Percentiles rank a stretch among this genome's conserved stretches.
phyloP scores from a whole-genome alignment of 92 coral and sea anemone genomes.

The Blastomussa wellsi region DNA sequence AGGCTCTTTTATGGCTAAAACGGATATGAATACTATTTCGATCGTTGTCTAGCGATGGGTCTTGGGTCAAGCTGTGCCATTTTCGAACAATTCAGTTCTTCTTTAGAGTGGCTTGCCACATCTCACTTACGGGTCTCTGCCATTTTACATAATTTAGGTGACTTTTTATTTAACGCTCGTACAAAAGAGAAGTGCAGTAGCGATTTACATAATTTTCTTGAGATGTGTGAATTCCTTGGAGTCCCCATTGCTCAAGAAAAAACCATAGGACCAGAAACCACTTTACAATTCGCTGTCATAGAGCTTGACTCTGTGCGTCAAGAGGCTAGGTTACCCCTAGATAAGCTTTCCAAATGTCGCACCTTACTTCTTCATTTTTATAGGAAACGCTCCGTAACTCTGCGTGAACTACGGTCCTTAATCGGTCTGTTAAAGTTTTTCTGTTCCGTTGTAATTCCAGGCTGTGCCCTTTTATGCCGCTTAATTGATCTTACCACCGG shows the following conservation, averaged over 20 bases:
- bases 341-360: slow-evolving; percentile 16
- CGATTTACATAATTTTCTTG: slow-evolving; percentile 17
- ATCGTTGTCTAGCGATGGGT: slow-evolving; percentile 43
- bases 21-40: slow-evolving; percentile 57
- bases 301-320: slow-evolving; percentile 3
- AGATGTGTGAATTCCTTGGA: slow-evolving; percentile 48
- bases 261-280: slow-evolving; percentile 32
- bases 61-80: neutral
- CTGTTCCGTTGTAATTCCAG: slow-evolving; percentile 27
- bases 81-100: slow-evolving; percentile 34
- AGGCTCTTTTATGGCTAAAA: slow-evolving; percentile 36
- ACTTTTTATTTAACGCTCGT: slow-evolving; percentile 37
- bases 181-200: neutral
- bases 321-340: no score
- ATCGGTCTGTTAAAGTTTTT: slow-evolving; percentile 25
- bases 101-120: slow-evolving; percentile 42
- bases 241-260: slow-evolving; percentile 47
- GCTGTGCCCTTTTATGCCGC: slow-evolving; percentile 54
- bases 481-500: slow-evolving; percentile 53
- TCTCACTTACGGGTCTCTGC: slow-evolving; percentile 16
- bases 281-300: slow-evolving; percentile 23
- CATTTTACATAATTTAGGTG: slow-evolving; percentile 46
- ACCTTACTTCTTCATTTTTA: slow-evolving; percentile 26
- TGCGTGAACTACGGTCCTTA: slow-evolving; percentile 53
- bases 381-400: slow-evolving; percentile 33